A percentile compares a stretch with the other conserved stretches of the same genome.
phyloP scores from a whole-genome alignment of 1,140 invertebrate genomes.

The Ceratina australensis region DNA sequence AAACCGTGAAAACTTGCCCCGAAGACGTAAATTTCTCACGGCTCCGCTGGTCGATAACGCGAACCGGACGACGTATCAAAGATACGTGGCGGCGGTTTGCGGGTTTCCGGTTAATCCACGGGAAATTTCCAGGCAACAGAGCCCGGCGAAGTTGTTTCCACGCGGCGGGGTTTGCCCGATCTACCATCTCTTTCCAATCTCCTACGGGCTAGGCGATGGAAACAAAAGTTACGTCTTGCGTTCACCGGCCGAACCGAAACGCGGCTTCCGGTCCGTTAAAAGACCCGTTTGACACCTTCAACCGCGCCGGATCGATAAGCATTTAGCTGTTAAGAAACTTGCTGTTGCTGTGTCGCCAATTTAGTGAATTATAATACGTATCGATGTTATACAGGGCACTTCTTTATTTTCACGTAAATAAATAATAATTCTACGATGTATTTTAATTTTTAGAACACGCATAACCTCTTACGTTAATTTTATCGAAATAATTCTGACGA shows the following conservation, averaged over 20 bases:
- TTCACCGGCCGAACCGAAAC: not conserved
- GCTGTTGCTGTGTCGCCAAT: no score
- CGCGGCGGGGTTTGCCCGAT: not conserved
- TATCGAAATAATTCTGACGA: no score
- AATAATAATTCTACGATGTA: no score
- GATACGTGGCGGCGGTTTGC: constrained; percentile 15
- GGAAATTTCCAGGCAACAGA: constrained; percentile 29
- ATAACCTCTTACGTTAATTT: no score
- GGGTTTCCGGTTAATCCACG: constrained; percentile 41
- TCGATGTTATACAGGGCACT: no score
- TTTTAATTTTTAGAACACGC: no score
- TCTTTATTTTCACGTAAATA: no score
- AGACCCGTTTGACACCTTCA: not conserved
- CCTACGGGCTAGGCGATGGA: constrained; percentile 17
- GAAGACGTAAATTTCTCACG: constrained; percentile 28
- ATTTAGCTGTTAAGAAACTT: no score
- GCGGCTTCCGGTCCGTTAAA: not conserved
- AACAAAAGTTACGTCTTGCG: constrained; percentile 33
- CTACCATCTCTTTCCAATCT: constrained; percentile 27
- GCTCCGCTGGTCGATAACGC: constrained; percentile 1
- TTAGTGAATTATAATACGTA: no score
- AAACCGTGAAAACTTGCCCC: not conserved
- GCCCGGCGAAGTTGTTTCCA: not conserved
- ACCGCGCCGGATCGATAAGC: constrained; percentile 1
- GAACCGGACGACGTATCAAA: not conserved